Percentiles rank a stretch among this genome's conserved stretches.
phyloP scores from a whole-genome alignment of 2,113 vertebrate species.

The Colius striatus region DNA sequence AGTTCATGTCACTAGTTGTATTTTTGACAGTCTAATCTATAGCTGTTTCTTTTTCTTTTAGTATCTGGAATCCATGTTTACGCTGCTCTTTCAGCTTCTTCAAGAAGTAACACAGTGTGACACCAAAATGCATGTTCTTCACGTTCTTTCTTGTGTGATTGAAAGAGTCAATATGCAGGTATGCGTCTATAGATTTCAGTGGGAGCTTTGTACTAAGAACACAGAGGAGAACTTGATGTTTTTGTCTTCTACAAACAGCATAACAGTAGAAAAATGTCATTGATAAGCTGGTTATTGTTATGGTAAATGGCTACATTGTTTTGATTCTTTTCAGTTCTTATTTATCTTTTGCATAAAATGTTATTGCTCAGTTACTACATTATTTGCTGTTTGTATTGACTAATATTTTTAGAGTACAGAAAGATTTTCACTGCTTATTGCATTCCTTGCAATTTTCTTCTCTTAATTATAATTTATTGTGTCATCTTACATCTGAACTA shows the following conservation, averaged over 20 bases:
- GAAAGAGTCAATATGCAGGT: constrained; percentile 96
- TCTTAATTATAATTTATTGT: neutral
- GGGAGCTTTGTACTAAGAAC: neutral
- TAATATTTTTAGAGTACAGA: neutral
- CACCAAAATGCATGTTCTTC: constrained; percentile 98
- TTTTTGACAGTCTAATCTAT: neutral
- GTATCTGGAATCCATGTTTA: constrained; percentile 95
- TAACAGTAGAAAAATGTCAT: neutral
- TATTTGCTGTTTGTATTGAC: neutral
- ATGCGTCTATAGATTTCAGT: constrained; percentile 16
- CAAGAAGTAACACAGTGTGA: constrained; percentile 97
- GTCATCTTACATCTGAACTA: neutral
- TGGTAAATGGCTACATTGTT: neutral
- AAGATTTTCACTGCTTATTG: neutral
- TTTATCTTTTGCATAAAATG: neutral
- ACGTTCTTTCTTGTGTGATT: constrained; percentile 96
- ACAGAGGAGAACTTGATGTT: neutral
- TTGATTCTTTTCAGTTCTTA: neutral
- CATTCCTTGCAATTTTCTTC: neutral
- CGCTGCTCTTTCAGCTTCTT: constrained; percentile 92
- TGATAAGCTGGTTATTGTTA: neutral
- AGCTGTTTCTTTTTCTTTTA: constrained; percentile 57
- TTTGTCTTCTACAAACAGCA: neutral
- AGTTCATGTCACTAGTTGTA: neutral
- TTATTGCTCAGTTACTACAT: neutral